These are phyloP conservation scores for Geococcyx californianus DNA, from an alignment of 2,113 vertebrate genomes.

Conservation along the genomic window DNA sequence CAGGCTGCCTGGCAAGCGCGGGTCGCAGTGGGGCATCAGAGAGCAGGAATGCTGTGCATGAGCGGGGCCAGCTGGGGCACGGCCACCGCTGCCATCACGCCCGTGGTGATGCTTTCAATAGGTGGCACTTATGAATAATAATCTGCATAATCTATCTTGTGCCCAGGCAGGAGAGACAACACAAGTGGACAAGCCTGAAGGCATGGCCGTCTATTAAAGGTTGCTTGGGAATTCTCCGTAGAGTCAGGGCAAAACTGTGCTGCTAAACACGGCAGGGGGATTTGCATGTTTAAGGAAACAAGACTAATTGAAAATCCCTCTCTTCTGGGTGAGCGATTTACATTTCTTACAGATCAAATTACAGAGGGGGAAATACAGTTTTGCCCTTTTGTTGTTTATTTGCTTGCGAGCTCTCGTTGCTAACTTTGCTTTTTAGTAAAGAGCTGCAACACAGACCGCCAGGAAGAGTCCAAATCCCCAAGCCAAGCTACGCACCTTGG, in stretches of 20 bases:
- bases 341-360: slow-evolving; percentile 50
- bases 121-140: slow-evolving; percentile 69
- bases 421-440: slow-evolving; percentile 1
- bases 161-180: slow-evolving; percentile 62
- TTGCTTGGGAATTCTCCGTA: slow-evolving; percentile 69
- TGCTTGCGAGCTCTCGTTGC: neutral
- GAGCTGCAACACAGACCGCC: neutral
- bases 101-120: slow-evolving; percentile 60
- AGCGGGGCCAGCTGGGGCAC: neutral
- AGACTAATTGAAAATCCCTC: slow-evolving; percentile 59
- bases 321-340: slow-evolving; percentile 48
- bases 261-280: slow-evolving; percentile 61
- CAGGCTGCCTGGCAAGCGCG: neutral
- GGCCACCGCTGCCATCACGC: slow-evolving; percentile 36
- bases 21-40: no score
- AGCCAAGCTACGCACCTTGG: neutral
- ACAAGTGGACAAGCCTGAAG: slow-evolving; percentile 70
- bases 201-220: slow-evolving; percentile 66
- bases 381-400: slow-evolving; percentile 40
- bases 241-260: slow-evolving; percentile 55
- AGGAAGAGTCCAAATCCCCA: neutral
- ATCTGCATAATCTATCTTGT: slow-evolving; percentile 64
- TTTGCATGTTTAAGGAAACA: slow-evolving; percentile 67
- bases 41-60: slow-evolving; percentile 15
- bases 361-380: slow-evolving; percentile 17